These are phyloP conservation scores for Galleria mellonella DNA, from an alignment of 1,140 invertebrate genomes.

Conservation along the genomic window DNA sequence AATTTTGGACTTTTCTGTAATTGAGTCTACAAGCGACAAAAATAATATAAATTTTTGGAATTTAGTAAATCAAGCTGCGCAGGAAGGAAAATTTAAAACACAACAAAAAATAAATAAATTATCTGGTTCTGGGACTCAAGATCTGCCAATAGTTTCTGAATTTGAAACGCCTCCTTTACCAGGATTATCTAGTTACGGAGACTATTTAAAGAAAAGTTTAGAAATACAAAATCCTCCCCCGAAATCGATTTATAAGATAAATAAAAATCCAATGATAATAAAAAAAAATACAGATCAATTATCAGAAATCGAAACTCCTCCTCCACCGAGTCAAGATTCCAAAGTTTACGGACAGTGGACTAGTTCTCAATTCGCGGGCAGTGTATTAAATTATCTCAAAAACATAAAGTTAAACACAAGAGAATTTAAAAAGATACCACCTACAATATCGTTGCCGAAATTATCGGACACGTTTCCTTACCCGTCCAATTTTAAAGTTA, in stretches of 20 bases:
- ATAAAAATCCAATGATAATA: background rate
- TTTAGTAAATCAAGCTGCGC: slow-evolving; percentile 21
- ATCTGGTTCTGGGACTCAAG: slow-evolving; percentile 13
- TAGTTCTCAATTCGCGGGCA: slow-evolving; percentile 49
- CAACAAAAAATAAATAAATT: slow-evolving; percentile 5
- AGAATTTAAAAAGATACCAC: slow-evolving; percentile 32
- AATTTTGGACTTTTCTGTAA: slow-evolving; percentile 21
- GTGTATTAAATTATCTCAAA: slow-evolving; percentile 56
- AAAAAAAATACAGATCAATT: slow-evolving; percentile 17
- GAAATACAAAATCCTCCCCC: background rate
- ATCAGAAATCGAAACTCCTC: slow-evolving; percentile 33
- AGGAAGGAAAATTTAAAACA: slow-evolving; percentile 24
- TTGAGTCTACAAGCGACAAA: slow-evolving; percentile 14
- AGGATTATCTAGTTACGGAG: background rate
- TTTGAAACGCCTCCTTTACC: slow-evolving; percentile 43
- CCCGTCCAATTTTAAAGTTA: slow-evolving; percentile 39
- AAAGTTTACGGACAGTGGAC: slow-evolving; percentile 54
- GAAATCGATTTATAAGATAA: background rate
- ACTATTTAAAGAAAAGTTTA: slow-evolving; percentile 5
- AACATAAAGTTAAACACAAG: slow-evolving; percentile 36
- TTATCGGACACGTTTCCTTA: slow-evolving; percentile 54
- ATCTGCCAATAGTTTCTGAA: slow-evolving; percentile 27
- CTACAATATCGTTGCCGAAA: slow-evolving; percentile 41
- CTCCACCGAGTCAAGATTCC: slow-evolving; percentile 22
- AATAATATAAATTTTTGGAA: slow-evolving; percentile 37